phyloP scores from a whole-genome alignment of 2,113 vertebrate genomes.

The Nettapus auritus region DNA sequence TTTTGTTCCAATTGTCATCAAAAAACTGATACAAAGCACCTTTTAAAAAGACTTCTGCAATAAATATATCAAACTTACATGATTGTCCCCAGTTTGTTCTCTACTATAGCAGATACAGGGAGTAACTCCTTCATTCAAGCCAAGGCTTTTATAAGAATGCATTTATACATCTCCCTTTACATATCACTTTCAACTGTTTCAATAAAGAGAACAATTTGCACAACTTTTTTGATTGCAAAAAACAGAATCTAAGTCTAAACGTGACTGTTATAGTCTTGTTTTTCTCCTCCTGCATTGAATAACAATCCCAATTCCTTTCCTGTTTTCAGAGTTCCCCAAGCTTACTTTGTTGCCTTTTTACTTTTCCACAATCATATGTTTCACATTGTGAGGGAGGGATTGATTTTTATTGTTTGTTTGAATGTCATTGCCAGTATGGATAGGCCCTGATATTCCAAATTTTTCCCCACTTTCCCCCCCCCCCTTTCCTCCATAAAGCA shows the following conservation, averaged over 20 bases:
- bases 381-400: conserved; percentile 34
- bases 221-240: conserved; percentile 7
- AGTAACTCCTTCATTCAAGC: not conserved
- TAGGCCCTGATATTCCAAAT: not conserved
- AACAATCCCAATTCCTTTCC: not conserved
- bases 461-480: not conserved
- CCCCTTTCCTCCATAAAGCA: not conserved
- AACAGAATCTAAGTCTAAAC: not conserved
- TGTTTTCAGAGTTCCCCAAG: not conserved
- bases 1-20: not conserved
- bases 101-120: not conserved
- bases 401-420: conserved; percentile 40
- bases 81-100: conserved; percentile 44
- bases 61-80: conserved; percentile 50
- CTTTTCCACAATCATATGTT: conserved; percentile 41
- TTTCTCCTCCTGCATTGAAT: not conserved
- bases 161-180: not conserved
- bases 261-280: not conserved
- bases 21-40: not conserved
- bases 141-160: not conserved
- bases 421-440: conserved; percentile 25
- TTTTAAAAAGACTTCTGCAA: conserved; percentile 11
- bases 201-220: not conserved
- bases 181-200: not conserved
- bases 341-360: conserved; percentile 28